These are phyloP conservation scores for Petrolisthes manimaculis DNA, from an alignment of 2,888 invertebrate species.

Conservation along the genomic window DNA sequence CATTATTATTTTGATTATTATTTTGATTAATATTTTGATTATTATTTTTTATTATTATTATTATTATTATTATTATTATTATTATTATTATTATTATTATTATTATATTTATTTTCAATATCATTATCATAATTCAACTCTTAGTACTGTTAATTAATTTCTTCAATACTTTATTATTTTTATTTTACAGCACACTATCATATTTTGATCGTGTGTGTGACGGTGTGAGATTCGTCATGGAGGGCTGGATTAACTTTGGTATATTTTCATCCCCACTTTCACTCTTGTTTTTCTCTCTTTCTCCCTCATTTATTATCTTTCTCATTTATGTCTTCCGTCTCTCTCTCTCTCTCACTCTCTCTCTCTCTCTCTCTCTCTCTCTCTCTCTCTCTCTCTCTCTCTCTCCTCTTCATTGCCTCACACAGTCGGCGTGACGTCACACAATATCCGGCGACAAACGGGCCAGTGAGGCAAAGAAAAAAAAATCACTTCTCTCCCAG, in stretches of 20 bases:
- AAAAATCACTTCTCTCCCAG: slow-evolving; percentile 12
- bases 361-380: neutral
- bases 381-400: slow-evolving; percentile 27
- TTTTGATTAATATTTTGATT: no score
- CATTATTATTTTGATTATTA: no score
- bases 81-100: no score
- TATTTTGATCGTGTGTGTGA: no score
- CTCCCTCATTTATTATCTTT: neutral
- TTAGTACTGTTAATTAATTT: no score
- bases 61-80: no score
- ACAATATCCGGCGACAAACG: slow-evolving; percentile 41
- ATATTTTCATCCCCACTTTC: neutral
- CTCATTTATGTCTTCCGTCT: neutral
- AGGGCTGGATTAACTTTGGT: neutral
- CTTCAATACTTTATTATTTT: no score
- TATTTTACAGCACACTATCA: no score
- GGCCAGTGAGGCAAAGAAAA: slow-evolving; percentile 20
- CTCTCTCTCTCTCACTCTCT: neutral
- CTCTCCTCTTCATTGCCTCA: slow-evolving; percentile 26
- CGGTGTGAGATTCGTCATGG: no score
- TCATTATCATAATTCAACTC: no score
- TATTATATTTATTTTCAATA: no score
- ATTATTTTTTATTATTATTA: no score
- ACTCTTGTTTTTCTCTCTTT: neutral
- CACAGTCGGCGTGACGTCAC: slow-evolving; percentile 35